These are phyloP conservation scores for Mesocentrotus franciscanus DNA, from an alignment of 53 echinoderm and acorn worm species.

Conservation along the genomic window DNA sequence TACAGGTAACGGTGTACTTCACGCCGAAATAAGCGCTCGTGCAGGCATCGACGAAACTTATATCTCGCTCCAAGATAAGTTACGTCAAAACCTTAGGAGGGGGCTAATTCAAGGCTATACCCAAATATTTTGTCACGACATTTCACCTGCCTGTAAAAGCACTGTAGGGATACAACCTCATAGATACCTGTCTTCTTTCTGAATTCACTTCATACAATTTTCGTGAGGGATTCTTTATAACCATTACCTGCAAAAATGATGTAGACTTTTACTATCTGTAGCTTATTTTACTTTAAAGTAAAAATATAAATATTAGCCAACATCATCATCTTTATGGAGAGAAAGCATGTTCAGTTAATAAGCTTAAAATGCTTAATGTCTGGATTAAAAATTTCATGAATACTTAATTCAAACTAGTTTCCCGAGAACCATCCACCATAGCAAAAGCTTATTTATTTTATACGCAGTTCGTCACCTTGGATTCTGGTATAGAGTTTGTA, in stretches of 20 bases:
- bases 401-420: too few species aligned
- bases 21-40: background rate
- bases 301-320: too few species aligned
- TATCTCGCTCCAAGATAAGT: background rate
- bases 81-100: constrained; percentile 31
- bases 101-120: constrained; percentile 40
- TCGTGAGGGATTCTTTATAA: background rate
- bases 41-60: background rate
- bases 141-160: background rate
- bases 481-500: too few species aligned
- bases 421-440: too few species aligned
- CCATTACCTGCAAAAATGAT: background rate
- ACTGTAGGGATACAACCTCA: background rate
- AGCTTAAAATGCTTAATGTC: too few species aligned
- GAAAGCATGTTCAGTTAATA: too few species aligned
- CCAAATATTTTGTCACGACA: background rate
- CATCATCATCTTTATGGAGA: too few species aligned
- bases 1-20: background rate
- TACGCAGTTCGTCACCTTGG: too few species aligned
- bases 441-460: too few species aligned
- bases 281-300: background rate
- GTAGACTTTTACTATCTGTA: background rate
- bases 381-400: too few species aligned
- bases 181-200: too few species aligned
- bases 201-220: background rate